Base-by-base conservation (phyloP, 2,888 invertebrate genomes). In the Melinopterus prodromus region DNA sequence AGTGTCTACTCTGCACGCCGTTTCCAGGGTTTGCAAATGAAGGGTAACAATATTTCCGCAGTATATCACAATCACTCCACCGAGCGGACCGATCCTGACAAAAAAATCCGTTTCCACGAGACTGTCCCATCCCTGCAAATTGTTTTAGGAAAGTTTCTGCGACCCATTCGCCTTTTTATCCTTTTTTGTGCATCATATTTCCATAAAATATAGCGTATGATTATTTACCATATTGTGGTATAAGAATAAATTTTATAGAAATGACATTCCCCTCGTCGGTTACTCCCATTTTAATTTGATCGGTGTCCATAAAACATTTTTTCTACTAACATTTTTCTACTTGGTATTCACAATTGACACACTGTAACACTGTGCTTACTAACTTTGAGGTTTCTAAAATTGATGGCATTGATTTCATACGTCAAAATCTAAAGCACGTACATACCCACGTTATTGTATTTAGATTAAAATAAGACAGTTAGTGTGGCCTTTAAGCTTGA, bases 1-100 rank as follows among this genome's bases (percentile, higher is more conserved):
- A 53, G 53, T 53, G 53, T 53, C 53, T 53, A 53, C 53, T 53
- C 53, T 53, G 53, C 53, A 53, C 53, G 53, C 53, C 53, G 53
- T 53, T 53, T 53, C 53, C 53, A 53, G 53, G 53, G 53, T 53
- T 53, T 53, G 53, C 53, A 53, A 53, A 53, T 53, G 53, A 53
- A 53, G 53, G 53, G 53, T 53, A 53, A 53, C 53, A 53, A 53
- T 53, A 53, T 53, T 53, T 53, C 53, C 53, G 53, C 53, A 53
- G 53, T 53, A 53, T 53, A 53, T 53, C 53, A 53, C 53, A 53
- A 53, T 53, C 53, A 53, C 53, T 53, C 53, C 53, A 12, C 53
- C 53, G 53, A 53, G 12, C 53, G 53, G 53, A 53, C 53, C 53
- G 0, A 12, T 53, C 53, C 53, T 12, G 53, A 53, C 53, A 53